A percentile compares a stretch with the other conserved stretches of the same genome.
phyloP scores from a whole-genome alignment of 2,113 vertebrate species.

The Prochilodus magdalenae region DNA sequence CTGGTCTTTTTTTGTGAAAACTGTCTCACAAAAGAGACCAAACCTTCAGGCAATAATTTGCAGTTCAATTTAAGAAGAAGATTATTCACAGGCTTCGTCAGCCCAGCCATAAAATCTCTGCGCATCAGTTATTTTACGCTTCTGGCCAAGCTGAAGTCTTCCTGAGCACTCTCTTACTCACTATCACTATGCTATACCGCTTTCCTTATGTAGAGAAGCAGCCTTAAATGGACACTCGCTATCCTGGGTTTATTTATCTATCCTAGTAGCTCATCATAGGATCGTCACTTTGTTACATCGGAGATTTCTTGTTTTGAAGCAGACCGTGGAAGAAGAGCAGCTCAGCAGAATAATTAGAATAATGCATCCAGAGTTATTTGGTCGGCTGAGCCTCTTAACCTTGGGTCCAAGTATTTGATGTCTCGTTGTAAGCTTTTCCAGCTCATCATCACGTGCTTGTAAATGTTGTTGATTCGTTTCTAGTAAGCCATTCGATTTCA shows the following conservation, averaged over 20 bases:
- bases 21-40: neutral
- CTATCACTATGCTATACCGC: neutral
- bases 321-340: neutral
- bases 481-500: neutral
- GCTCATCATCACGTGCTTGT: neutral
- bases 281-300: neutral
- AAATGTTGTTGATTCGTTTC: neutral
- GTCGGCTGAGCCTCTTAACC: neutral
- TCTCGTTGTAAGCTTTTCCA: constrained; percentile 11
- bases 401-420: constrained; percentile 21
- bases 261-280: neutral
- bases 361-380: neutral
- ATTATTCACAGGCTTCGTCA: neutral
- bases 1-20: neutral
- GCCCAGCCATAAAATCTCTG: neutral
- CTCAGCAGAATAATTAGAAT: constrained; percentile 14
- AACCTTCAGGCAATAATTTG: constrained; percentile 12
- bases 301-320: neutral
- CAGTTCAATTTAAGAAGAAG: neutral
- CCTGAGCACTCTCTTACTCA: neutral
- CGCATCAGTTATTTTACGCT: neutral
- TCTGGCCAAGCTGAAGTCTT: neutral
- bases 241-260: neutral
- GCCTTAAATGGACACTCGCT: neutral
- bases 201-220: neutral